Evolutionary conservation across 2,797 vertebrate genomes (phyloP).

Genomic region (Sebastolobus alascanus): DNA sequence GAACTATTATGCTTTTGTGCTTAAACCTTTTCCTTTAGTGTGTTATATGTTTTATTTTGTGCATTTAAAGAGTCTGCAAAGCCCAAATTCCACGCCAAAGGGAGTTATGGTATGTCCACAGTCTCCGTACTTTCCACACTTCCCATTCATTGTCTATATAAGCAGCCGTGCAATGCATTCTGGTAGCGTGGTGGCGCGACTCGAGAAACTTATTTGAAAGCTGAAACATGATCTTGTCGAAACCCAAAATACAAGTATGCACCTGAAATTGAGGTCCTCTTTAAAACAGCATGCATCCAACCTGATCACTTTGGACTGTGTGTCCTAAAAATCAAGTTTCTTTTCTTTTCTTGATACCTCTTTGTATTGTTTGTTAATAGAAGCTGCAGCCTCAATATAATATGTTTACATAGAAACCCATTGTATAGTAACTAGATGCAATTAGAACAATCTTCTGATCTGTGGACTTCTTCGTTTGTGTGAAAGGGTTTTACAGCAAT

Average conservation of each 20-base stretch:
- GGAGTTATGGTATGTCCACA: too few species aligned
- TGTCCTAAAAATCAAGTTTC: not conserved
- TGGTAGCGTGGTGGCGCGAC: fast-evolving
- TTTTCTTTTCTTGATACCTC: too few species aligned
- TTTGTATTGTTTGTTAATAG: not conserved
- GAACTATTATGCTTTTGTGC: not conserved
- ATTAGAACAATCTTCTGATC: constrained; percentile 52
- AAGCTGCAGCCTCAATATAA: constrained; percentile 15
- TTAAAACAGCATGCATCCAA: not conserved
- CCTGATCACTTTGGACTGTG: not conserved
- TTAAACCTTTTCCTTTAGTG: not conserved
- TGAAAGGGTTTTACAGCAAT: constrained; percentile 17
- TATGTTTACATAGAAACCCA: constrained; percentile 12
- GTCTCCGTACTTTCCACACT: too few species aligned
- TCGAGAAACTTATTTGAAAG: too few species aligned
- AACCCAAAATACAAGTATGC: too few species aligned
- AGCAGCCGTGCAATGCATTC: too few species aligned
- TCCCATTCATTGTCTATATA: fast-evolving
- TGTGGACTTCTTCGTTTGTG: constrained; percentile 30
- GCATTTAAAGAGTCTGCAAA: not conserved
- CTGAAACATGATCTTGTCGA: too few species aligned
- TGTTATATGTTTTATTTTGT: too few species aligned
- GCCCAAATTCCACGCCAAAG: not conserved
- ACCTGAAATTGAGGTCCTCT: too few species aligned
- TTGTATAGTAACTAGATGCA: constrained; percentile 51